A percentile compares a stretch with the other conserved stretches of the same genome.
These are phyloP conservation scores for Peromyscus polionotus DNA, from an alignment of 2,113 vertebrate species.

Conservation along the genomic window DNA sequence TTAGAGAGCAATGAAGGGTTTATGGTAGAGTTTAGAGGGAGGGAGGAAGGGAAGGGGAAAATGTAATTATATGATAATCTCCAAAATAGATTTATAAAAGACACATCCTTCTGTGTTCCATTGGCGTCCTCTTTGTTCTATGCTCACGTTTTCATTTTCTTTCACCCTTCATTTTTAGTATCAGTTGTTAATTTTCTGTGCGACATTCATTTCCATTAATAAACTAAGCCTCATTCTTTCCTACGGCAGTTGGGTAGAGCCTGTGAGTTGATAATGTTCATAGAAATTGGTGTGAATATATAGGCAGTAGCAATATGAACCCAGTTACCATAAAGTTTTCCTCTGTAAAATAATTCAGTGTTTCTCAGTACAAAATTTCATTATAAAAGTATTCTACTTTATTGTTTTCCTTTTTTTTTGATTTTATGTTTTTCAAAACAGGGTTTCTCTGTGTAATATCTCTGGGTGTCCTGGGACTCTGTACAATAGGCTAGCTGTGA, in stretches of 20 bases:
- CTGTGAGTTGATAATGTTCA: not conserved
- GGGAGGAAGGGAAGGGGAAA: not conserved
- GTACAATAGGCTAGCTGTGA: not conserved
- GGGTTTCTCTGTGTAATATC: not conserved
- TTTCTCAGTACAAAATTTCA: not conserved
- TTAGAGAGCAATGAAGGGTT: not conserved
- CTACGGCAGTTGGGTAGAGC: not conserved
- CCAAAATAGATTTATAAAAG: not conserved
- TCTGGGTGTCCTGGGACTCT: not conserved
- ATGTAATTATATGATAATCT: not conserved
- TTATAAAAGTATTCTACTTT: not conserved
- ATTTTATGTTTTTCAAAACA: not conserved
- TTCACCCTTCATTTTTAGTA: not conserved
- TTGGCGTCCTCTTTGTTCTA: not conserved
- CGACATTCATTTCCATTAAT: not conserved
- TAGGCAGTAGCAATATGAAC: not conserved
- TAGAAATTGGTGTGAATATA: not conserved
- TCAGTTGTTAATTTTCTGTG: not conserved
- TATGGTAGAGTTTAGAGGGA: not conserved
- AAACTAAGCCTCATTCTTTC: not conserved
- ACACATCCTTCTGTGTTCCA: not conserved
- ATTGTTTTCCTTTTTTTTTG: too few species aligned
- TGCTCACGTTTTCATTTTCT: not conserved
- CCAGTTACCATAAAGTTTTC: not conserved
- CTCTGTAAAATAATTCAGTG: not conserved